Conservation (phyloP, 2,888 invertebrate genomes). For the Psylliodes chrysocephalus region DNA sequence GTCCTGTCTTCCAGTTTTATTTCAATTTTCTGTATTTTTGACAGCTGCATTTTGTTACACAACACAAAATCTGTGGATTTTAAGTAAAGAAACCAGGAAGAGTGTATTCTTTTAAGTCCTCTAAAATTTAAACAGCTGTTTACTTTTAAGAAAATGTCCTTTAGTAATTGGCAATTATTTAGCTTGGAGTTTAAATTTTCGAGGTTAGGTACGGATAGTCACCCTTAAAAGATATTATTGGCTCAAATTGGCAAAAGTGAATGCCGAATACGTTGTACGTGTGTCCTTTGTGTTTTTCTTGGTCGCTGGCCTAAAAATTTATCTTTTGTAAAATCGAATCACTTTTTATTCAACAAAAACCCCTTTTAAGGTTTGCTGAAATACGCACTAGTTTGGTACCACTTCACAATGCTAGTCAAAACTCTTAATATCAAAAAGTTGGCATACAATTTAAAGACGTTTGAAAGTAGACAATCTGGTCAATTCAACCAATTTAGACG, state of each 20-base stretch:
- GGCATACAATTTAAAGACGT: not conserved
- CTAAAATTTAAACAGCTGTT: constrained; percentile 6
- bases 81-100: no score
- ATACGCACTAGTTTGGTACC: constrained; percentile 30
- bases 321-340: constrained; percentile 34
- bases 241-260: constrained; percentile 52
- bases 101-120: constrained; percentile 5
- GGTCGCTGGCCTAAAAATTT: constrained; percentile 42
- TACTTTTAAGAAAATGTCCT: not conserved
- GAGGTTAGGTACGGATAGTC: constrained; percentile 1
- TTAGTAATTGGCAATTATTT: not conserved
- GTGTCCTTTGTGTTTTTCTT: constrained; percentile 47
- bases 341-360: constrained; percentile 37
- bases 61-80: no score
- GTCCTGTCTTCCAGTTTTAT: no score
- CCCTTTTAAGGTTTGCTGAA: constrained; percentile 23
- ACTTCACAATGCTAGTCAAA: constrained; percentile 21
- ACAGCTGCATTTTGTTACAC: no score
- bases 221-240: constrained; percentile 35
- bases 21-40: no score
- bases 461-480: no score
- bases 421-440: constrained; percentile 3
- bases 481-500: no score
- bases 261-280: constrained; percentile 30
- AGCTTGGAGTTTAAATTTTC: constrained; percentile 19